These are phyloP conservation scores for Acanthiza pusilla DNA, from an alignment of 2,797 vertebrate genomes.

Conservation along the genomic window DNA sequence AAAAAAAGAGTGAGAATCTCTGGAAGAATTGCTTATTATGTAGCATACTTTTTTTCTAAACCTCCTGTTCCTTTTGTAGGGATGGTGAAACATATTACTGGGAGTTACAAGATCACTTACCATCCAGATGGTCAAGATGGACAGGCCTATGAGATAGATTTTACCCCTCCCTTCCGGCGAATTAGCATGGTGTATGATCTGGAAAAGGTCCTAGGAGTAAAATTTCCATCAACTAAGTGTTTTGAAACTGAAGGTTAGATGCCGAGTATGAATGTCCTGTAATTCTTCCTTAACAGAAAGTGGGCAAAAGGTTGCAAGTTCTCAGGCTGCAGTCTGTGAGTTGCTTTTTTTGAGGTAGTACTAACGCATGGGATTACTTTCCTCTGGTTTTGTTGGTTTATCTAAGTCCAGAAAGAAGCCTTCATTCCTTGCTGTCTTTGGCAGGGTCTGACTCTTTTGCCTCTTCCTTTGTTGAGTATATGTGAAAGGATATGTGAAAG, in stretches of 20 bases:
- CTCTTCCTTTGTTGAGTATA: background rate
- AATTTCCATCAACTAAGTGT: conserved; percentile 82
- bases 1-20: background rate
- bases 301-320: background rate
- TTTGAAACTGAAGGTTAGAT: conserved; percentile 78
- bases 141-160: conserved; percentile 87
- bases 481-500: background rate
- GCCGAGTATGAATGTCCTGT: background rate
- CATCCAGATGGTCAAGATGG: conserved; percentile 95
- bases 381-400: background rate
- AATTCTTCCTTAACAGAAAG: background rate
- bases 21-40: background rate
- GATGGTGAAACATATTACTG: conserved; percentile 94
- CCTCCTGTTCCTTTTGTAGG: conserved; percentile 73
- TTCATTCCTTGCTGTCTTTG: background rate
- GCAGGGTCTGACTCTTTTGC: background rate
- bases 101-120: conserved; percentile 88
- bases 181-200: conserved; percentile 91
- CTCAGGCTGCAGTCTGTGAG: background rate
- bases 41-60: background rate
- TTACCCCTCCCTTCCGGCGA: conserved; percentile 91
- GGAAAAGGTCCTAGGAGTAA: conserved; percentile 86
- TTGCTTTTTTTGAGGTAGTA: background rate
- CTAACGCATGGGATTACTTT: background rate
- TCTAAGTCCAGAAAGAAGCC: background rate